Evolutionary conservation across 2,113 vertebrate genomes (phyloP), one percentile per base, ranked within the genome.

Genomic region (Nothocercus nigrocapillus): DNA sequence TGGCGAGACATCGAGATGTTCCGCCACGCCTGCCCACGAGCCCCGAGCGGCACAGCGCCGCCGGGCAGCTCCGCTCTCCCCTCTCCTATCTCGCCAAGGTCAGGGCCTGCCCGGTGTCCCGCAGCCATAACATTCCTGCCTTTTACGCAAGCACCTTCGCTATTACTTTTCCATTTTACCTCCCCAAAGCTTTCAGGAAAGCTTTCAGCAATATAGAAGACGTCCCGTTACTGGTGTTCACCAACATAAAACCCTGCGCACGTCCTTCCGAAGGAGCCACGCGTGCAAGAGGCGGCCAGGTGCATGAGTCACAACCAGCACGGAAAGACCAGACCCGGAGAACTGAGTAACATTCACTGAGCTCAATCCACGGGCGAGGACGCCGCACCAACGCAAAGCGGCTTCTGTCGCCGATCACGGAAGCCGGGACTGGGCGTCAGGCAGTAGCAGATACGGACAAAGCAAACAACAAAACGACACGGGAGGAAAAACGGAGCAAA

Each of bases 51-150:
- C 51, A 84, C 3, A 75, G 27, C 13, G 77, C 19, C 38, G 77
- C 7, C 27, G 17, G 20, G 42, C 38, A 89, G 75, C 32, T 88
- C 53, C 38, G 27, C 53, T 90, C 86, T 94, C 79, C 79, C 87
- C 83, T 85, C 86, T 30, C 45, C 8, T 77, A 79, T 74, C 87
- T 92, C 89, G 77, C 86, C 74, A 82, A 70, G 91, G 84, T 89
- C 91, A 96, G 40, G 44, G 87, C 49, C 47, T 47, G 20, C 19
- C 36, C 8, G 3, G 1, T 13, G 1, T 22, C 44, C 28, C 44
- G 47, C 47, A 89, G 47, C 38, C 78, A 21, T 17, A 80, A 82
- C 85, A 89, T 22, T 53, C 25, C 61, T 3, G 1, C 36, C 66
- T 80, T 76, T 79, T 49, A 85, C 8, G 45, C 7, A 80, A 66